A percentile compares a stretch with the other conserved stretches of the same genome.
Conservation (phyloP, 2,797 vertebrate genomes). For the Peromyscus attwateri region DNA sequence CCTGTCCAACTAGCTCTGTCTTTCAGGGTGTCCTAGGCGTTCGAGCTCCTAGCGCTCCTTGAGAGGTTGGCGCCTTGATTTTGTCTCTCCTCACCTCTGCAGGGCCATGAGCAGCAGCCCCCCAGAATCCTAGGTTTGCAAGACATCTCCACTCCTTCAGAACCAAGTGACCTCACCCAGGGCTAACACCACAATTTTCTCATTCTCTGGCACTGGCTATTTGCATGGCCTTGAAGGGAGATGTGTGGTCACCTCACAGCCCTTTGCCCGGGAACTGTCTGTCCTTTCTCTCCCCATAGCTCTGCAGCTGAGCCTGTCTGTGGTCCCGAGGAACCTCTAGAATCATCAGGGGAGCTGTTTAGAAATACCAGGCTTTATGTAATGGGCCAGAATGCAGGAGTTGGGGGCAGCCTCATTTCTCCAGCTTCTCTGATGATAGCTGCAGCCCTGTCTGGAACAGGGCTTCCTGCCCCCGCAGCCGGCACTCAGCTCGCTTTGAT, state of each 20-base stretch:
- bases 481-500: neutral
- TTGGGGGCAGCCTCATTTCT: neutral
- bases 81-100: neutral
- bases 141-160: neutral
- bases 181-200: neutral
- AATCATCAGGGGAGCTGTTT: slow-evolving; percentile 14
- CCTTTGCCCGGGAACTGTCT: no score
- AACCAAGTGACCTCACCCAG: neutral
- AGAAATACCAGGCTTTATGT: slow-evolving; percentile 52
- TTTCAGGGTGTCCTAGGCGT: neutral
- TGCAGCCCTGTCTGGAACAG: neutral
- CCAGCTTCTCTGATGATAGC: neutral
- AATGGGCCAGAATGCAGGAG: neutral
- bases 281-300: neutral
- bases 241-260: neutral
- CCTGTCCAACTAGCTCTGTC: neutral
- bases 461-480: neutral
- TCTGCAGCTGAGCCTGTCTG: neutral
- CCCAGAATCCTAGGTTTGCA: neutral
- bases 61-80: accelerated
- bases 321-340: slow-evolving; percentile 22
- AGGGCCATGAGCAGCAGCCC: neutral
- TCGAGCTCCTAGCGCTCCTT: neutral
- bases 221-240: neutral
- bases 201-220: neutral